Evolutionary conservation across 2,888 invertebrate species (phyloP), one percentile per base, ranked within the genome.

Genomic region (Panorpa germanica): DNA sequence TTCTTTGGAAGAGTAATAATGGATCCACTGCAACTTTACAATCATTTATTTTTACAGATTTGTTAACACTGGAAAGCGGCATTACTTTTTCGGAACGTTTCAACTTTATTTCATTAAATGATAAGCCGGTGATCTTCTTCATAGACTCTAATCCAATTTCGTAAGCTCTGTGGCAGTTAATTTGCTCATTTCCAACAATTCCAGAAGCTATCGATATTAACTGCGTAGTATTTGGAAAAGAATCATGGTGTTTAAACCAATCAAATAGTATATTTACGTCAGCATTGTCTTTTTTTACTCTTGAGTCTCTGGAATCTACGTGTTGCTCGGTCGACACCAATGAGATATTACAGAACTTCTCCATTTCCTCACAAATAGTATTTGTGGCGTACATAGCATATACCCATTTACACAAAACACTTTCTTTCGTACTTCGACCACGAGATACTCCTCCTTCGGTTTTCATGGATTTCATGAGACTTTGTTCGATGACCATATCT

Each of bases 301-400:
- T 37, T 34, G 49, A 39, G 35, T 40, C 40, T 41, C 48, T 41
- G 34, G 41, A 31, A 36, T 46, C 49, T 36, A 46, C 49, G 13
- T 33, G 29, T 38, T 48, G 43, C 14, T 48, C 46, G n/a, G 45
- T 36, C 11, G 45, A 48, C 29, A 41, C 41, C 20, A 34, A 13
- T 19, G 39, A 41, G 35, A 40, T n/a, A n/a, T n/a, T n/a, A n/a
- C n/a, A n/a, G 37, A 33, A 38, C 35, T 33, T 9, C 31, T 33
- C 35, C 16, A n/a, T n/a, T n/a, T n/a, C n/a, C n/a, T n/a, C n/a
- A n/a, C n/a, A n/a, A n/a, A n/a, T n/a, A n/a, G n/a, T n/a, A n/a
- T n/a, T n/a, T n/a, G n/a, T n/a, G n/a, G n/a, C n/a, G n/a, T n/a
- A n/a, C n/a, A n/a, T n/a, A n/a, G n/a, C n/a, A n/a, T n/a, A n/a